These are phyloP conservation scores for Bergia puertoricense DNA, from an alignment of 92 coral and sea anemone species.

Conservation along the genomic window DNA sequence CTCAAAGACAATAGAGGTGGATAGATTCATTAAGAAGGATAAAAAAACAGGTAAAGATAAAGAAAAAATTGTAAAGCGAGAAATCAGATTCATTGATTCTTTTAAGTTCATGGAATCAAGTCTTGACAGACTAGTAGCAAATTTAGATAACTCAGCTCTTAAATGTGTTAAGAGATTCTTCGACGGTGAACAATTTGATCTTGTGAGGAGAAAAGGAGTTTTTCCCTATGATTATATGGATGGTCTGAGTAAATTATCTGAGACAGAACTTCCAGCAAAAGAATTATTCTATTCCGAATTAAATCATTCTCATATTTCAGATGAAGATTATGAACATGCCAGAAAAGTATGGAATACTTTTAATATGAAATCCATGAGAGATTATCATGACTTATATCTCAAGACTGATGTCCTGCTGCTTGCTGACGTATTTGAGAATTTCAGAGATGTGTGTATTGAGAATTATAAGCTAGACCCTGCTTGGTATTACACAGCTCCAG, in stretches of 20 bases:
- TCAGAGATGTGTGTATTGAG: neutral
- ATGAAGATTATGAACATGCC: neutral
- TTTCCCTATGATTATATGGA: conserved; percentile 7
- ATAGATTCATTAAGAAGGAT: neutral
- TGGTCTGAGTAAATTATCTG: neutral
- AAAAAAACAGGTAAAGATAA: neutral
- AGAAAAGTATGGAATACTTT: neutral
- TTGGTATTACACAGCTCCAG: neutral
- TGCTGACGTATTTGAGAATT: neutral
- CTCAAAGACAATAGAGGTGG: neutral
- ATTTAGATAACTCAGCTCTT: neutral
- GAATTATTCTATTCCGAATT: neutral
- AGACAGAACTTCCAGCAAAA: neutral
- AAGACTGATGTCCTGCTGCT: neutral
- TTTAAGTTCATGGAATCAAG: conserved; percentile 6
- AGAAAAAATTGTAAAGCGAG: neutral
- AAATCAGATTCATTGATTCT: conserved; percentile 10
- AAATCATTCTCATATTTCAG: neutral
- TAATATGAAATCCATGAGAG: neutral
- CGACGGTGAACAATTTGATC: conserved; percentile 5
- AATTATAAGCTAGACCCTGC: neutral
- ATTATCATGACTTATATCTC: too few relatives aligned
- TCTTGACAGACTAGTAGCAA: neutral
- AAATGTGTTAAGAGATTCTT: neutral
- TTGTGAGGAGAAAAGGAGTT: conserved; percentile 17